phyloP scores from a whole-genome alignment of 1,140 invertebrate species.

The Drosophila tropicalis region DNA sequence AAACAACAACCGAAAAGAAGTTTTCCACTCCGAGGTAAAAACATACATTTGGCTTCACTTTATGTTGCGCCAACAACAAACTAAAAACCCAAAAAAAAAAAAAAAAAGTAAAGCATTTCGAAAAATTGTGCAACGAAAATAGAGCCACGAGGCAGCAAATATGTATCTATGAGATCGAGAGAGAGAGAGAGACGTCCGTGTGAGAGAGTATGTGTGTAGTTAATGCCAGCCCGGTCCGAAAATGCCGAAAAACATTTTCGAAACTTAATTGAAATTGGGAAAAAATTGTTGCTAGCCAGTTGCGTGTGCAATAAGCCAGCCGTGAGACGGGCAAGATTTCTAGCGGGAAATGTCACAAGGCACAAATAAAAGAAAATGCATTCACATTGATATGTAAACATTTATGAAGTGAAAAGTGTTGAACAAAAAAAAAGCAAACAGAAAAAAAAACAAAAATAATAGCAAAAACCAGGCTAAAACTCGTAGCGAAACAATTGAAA shows the following conservation, averaged over 20 bases:
- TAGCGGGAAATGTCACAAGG: slow-evolving; percentile 11
- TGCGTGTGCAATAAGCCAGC: slow-evolving; percentile 63
- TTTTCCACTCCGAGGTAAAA: slow-evolving; percentile 63
- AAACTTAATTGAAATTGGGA: slow-evolving; percentile 69
- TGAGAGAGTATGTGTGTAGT: neutral
- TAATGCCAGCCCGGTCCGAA: slow-evolving; percentile 1
- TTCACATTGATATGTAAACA: slow-evolving; percentile 54
- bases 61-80: slow-evolving; percentile 54
- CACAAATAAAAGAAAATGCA: slow-evolving; percentile 19
- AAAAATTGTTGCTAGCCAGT: slow-evolving; percentile 60
- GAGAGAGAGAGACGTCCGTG: neutral
- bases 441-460: slow-evolving; percentile 15
- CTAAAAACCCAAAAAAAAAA: slow-evolving; percentile 9
- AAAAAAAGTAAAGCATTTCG: slow-evolving; percentile 59
- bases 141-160: slow-evolving; percentile 55
- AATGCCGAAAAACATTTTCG: slow-evolving; percentile 37
- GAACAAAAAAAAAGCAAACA: neutral
- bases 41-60: slow-evolving; percentile 52
- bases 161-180: neutral
- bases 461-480: slow-evolving; percentile 15
- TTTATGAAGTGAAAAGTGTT: slow-evolving; percentile 46
- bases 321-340: slow-evolving; percentile 30
- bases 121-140: slow-evolving; percentile 75
- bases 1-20: slow-evolving; percentile 46
- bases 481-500: slow-evolving; percentile 38